Evolutionary conservation across 2,113 vertebrate genomes (phyloP).

Genomic region (Phylloscopus whistleri): DNA sequence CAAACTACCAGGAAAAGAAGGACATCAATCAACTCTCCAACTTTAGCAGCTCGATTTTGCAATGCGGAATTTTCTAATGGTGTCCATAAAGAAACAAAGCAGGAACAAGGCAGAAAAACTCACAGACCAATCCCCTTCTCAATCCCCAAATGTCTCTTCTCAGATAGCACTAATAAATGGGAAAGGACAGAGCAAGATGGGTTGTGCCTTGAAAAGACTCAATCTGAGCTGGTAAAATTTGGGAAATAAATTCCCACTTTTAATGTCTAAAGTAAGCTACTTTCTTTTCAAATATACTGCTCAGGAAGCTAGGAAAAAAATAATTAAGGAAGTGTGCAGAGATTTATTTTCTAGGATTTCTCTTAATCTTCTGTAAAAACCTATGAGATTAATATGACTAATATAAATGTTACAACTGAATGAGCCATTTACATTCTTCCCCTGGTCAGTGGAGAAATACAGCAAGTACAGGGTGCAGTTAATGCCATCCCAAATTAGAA

Average conservation of each 20-base stretch:
- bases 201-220: neutral
- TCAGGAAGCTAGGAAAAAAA: neutral
- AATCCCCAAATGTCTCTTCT: neutral
- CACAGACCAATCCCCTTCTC: neutral
- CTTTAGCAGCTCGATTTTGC: neutral
- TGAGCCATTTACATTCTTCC: neutral
- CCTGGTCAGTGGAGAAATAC: neutral
- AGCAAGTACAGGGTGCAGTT: neutral
- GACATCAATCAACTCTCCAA: neutral
- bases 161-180: neutral
- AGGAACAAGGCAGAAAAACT: neutral
- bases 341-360: neutral
- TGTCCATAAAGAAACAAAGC: neutral
- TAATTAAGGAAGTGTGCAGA: neutral
- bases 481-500: neutral
- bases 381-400: neutral
- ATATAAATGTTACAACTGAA: neutral
- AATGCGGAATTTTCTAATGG: neutral
- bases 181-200: neutral
- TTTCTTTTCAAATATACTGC: neutral
- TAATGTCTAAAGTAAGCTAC: neutral
- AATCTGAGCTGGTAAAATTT: neutral
- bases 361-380: neutral
- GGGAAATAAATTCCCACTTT: neutral
- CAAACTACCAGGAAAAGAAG: neutral